These are phyloP conservation scores for Myioborus melanocephalus DNA, from an alignment of 2,797 vertebrate species.

Conservation along the genomic window DNA sequence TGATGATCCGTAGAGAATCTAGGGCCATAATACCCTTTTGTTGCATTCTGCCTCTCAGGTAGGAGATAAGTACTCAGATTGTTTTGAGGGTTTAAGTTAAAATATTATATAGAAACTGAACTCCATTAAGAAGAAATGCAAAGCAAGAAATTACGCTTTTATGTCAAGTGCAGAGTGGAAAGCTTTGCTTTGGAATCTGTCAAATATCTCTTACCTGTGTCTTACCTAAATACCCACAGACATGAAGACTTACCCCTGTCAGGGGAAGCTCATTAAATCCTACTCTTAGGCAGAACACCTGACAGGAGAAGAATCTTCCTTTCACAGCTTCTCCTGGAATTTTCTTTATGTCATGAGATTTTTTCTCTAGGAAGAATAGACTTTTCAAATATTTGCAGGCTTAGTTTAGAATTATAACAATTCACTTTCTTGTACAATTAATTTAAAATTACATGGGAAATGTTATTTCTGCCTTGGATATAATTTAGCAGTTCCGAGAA, in stretches of 20 bases:
- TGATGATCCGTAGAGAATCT: neutral
- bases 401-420: neutral
- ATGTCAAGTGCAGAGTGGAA: neutral
- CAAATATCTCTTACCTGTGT: neutral
- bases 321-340: neutral
- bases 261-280: neutral
- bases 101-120: neutral
- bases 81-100: neutral
- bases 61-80: neutral
- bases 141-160: neutral
- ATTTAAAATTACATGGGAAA: neutral
- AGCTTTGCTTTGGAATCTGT: neutral
- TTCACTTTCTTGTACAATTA: neutral
- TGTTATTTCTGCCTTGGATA: neutral
- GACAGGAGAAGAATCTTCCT: neutral
- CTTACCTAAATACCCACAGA: neutral
- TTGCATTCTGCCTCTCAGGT: neutral
- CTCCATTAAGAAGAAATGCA: neutral
- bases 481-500: neutral
- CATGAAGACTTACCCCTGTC: neutral
- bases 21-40: neutral
- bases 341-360: neutral
- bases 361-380: neutral
- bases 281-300: neutral
- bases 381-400: neutral